Conservation (phyloP, 2,113 vertebrate genomes). For the Ramphastos sulfuratus region DNA sequence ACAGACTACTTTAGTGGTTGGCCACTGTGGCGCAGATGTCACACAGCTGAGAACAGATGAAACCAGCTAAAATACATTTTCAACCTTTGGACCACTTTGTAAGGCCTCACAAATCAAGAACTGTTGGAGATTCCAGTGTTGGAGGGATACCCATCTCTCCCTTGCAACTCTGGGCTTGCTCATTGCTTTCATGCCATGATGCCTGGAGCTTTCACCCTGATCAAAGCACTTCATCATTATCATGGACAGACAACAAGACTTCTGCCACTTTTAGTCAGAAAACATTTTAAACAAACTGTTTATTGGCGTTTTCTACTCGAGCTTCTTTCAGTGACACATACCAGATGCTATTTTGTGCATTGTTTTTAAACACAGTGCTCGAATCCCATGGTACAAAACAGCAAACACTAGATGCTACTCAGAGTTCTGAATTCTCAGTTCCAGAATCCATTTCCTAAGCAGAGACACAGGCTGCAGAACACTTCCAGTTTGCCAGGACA, state of each 20-base stretch:
- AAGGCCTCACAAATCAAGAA: neutral
- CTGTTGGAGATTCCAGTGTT: neutral
- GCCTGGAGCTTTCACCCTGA: neutral
- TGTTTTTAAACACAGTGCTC: slow-evolving; percentile 61
- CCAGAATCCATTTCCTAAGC: slow-evolving; percentile 13
- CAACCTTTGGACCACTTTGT: neutral
- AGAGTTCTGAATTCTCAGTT: slow-evolving; percentile 18
- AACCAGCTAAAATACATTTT: neutral
- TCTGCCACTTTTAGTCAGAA: neutral
- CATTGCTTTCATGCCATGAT: neutral
- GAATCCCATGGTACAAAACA: neutral
- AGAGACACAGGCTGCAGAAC: neutral
- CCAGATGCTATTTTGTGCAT: slow-evolving; percentile 58
- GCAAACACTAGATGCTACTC: slow-evolving; percentile 13
- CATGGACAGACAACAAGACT: neutral
- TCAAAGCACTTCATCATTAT: slow-evolving; percentile 13
- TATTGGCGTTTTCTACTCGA: neutral
- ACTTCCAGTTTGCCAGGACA: neutral
- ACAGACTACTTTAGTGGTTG: neutral
- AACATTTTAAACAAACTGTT: slow-evolving; percentile 11
- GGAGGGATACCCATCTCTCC: neutral
- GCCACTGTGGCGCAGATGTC: neutral
- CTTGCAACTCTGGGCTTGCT: neutral
- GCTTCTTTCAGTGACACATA: slow-evolving; percentile 12
- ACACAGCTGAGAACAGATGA: slow-evolving; percentile 4